Conservation (phyloP, 1,140 invertebrate species). For the Caenorhabditis elegans region DNA sequence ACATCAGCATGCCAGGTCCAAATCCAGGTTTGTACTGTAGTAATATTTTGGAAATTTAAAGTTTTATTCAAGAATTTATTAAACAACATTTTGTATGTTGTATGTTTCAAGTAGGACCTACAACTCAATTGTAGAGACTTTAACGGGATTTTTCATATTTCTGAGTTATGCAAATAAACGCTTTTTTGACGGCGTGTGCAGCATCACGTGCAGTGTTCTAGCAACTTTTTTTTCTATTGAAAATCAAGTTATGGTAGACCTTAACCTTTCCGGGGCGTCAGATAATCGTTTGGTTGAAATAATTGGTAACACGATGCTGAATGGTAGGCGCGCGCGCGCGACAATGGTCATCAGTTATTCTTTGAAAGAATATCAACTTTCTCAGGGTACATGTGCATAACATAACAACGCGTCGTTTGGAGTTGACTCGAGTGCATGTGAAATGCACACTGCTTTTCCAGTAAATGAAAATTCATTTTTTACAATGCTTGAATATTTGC, state of each 20-base stretch:
- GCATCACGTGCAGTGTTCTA: neutral
- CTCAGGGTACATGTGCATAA: conserved; percentile 7
- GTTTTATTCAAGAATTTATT: too few species aligned
- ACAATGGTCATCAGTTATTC: neutral
- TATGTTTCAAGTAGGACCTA: neutral
- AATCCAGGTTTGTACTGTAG: neutral
- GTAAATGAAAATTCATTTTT: too few species aligned
- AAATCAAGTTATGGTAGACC: too few species aligned
- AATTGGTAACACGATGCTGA: conserved; percentile 14
- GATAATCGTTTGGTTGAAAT: neutral
- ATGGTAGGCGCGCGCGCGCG: too few species aligned
- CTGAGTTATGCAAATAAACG: conserved; percentile 7
- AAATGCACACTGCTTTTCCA: neutral
- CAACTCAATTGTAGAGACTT: neutral
- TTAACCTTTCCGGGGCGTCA: too few species aligned
- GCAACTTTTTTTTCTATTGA: too few species aligned
- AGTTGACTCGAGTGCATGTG: conserved; percentile 9
- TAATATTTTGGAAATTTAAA: too few species aligned
- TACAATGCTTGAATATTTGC: too few species aligned
- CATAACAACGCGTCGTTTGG: neutral
- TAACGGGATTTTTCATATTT: neutral
- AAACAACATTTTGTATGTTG: too few species aligned
- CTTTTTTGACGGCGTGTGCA: neutral
- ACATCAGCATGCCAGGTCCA: neutral
- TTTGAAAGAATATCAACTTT: conserved; percentile 18